These are phyloP conservation scores for Ciconia boyciana DNA, from an alignment of 2,113 vertebrate species.

Conservation along the genomic window DNA sequence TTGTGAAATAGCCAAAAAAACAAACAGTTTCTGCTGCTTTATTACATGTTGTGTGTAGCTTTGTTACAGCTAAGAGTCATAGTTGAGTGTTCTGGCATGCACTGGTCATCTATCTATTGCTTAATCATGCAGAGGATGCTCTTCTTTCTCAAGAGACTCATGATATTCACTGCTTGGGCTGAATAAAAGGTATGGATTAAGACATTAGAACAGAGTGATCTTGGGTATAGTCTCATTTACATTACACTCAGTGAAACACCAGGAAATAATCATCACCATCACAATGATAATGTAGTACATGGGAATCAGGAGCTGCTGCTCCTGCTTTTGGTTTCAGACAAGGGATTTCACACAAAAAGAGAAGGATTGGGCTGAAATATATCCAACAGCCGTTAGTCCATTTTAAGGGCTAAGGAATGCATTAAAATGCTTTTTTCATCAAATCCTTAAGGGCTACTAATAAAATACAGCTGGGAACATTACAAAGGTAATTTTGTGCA, in stretches of 20 bases:
- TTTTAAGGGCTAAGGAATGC: conserved; percentile 6
- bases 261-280: background rate
- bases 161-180: background rate
- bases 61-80: background rate
- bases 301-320: background rate
- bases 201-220: background rate
- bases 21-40: background rate
- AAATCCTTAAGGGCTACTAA: conserved; percentile 13
- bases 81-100: background rate
- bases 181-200: conserved; percentile 1
- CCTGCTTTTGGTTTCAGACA: background rate
- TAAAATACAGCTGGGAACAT: conserved; percentile 18
- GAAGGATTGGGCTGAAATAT: background rate
- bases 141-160: background rate
- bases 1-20: background rate
- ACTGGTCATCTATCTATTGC: background rate
- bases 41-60: background rate
- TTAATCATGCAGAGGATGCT: background rate
- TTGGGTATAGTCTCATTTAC: background rate
- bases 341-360: background rate
- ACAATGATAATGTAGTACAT: background rate
- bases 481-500: conserved; percentile 24
- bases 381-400: background rate
- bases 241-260: background rate
- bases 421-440: conserved; percentile 30